Evolutionary conservation across 2,797 vertebrate genomes (phyloP).

Genomic region (Halcyon badia): DNA sequence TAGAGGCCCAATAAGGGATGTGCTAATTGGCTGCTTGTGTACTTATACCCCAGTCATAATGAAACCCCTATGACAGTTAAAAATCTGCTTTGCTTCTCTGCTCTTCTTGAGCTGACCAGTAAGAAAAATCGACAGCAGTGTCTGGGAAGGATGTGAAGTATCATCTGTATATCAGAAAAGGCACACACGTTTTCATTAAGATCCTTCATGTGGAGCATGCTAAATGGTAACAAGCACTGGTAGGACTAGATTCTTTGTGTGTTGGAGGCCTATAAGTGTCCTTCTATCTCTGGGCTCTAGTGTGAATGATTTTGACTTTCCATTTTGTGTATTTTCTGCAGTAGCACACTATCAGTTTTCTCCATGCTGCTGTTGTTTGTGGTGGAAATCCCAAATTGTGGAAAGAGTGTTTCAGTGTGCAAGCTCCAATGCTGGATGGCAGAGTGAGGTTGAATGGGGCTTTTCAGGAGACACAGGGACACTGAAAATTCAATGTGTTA

Average conservation of each 20-base stretch:
- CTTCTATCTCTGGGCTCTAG: neutral
- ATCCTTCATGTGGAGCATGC: neutral
- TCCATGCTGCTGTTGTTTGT: neutral
- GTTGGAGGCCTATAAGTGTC: neutral
- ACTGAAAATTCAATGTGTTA: neutral
- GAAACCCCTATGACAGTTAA: neutral
- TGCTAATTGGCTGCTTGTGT: neutral
- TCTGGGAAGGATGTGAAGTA: neutral
- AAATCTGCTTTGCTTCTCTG: neutral
- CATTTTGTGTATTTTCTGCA: neutral
- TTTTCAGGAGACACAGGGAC: neutral
- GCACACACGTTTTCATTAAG: neutral
- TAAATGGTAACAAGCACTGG: neutral
- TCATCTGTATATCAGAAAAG: neutral
- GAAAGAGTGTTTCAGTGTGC: neutral
- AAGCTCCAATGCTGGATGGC: neutral
- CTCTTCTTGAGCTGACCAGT: neutral
- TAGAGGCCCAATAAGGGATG: neutral
- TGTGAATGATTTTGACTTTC: neutral
- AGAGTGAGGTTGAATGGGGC: neutral
- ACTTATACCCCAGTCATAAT: neutral
- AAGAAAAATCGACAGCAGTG: rapidly evolving
- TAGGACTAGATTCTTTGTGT: neutral
- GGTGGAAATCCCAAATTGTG: neutral
- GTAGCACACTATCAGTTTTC: neutral